phyloP scores from a whole-genome alignment of 35 echinoderm and acorn worm genomes.

The Ophioderma brevispina region DNA sequence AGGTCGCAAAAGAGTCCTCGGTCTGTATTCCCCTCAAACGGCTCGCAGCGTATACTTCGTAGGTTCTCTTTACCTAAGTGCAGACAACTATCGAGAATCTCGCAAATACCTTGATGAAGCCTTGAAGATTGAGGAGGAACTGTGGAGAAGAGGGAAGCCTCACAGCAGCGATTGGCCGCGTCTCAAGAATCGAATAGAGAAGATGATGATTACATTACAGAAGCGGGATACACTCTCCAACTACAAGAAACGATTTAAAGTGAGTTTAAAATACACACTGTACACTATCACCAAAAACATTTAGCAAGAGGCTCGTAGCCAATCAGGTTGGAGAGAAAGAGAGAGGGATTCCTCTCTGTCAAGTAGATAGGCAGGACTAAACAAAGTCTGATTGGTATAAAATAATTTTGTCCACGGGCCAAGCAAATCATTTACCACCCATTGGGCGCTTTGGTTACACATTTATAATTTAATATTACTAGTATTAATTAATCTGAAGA shows the following conservation, averaged over 20 bases:
- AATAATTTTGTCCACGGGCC: too few relatives aligned
- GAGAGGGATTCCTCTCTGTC: too few relatives aligned
- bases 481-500: too few relatives aligned
- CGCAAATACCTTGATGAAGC: conserved; percentile 80
- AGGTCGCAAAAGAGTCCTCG: conserved; percentile 63
- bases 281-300: too few relatives aligned
- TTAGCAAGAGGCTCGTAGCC: too few relatives aligned
- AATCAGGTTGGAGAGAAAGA: too few relatives aligned
- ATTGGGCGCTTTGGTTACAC: too few relatives aligned
- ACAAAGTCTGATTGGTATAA: too few relatives aligned
- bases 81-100: conserved; percentile 55
- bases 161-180: conserved; percentile 82
- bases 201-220: conserved; percentile 46
- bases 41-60: conserved; percentile 87
- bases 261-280: too few relatives aligned
- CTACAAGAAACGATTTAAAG: conserved; percentile 76
- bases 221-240: conserved; percentile 33
- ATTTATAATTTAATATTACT: too few relatives aligned
- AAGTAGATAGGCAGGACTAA: too few relatives aligned
- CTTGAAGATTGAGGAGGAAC: conserved; percentile 77
- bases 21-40: conserved; percentile 53
- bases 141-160: conserved; percentile 86
- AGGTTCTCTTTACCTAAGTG: conserved; percentile 64
- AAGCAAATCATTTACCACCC: too few relatives aligned
- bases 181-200: conserved; percentile 58